Conservation (phyloP, 1,140 invertebrate genomes). For the Gonioctena quinquepunctata region DNA sequence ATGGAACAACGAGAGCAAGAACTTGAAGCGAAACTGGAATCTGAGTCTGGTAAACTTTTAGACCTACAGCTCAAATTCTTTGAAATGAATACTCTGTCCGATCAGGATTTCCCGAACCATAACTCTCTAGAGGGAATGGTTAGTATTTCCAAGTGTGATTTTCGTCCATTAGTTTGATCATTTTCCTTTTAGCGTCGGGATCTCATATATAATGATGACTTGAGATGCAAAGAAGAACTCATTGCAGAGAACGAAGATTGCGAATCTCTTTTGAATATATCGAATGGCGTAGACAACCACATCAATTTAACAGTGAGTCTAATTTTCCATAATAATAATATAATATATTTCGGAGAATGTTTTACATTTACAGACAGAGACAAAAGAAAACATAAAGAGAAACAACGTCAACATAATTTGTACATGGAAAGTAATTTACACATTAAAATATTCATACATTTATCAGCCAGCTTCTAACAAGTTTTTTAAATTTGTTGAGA, state of each 20-base stretch:
- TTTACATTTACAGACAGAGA: no score
- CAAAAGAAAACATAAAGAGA: no score
- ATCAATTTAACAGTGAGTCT: constrained; percentile 46
- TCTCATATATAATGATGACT: constrained; percentile 31
- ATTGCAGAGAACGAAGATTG: constrained; percentile 38
- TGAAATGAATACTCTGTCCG: constrained; percentile 1
- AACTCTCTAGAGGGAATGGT: neutral
- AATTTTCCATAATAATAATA: no score
- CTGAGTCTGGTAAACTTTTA: constrained; percentile 7
- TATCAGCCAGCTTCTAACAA: no score
- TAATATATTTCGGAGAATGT: no score
- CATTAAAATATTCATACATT: no score
- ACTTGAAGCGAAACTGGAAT: constrained; percentile 12
- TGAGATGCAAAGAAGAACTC: constrained; percentile 46
- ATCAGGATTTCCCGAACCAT: constrained; percentile 1
- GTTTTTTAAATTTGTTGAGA: no score
- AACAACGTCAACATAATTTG: no score
- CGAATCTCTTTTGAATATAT: constrained; percentile 29
- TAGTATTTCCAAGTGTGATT: neutral
- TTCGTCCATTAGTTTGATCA: neutral
- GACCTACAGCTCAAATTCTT: constrained; percentile 6
- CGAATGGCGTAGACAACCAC: constrained; percentile 39
- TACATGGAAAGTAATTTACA: no score
- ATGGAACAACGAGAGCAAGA: constrained; percentile 33
- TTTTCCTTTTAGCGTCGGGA: neutral